Percentiles rank a stretch among this genome's conserved stretches.
Evolutionary conservation across 2,888 invertebrate species (phyloP).

Genomic region (Brenthis hecate): DNA sequence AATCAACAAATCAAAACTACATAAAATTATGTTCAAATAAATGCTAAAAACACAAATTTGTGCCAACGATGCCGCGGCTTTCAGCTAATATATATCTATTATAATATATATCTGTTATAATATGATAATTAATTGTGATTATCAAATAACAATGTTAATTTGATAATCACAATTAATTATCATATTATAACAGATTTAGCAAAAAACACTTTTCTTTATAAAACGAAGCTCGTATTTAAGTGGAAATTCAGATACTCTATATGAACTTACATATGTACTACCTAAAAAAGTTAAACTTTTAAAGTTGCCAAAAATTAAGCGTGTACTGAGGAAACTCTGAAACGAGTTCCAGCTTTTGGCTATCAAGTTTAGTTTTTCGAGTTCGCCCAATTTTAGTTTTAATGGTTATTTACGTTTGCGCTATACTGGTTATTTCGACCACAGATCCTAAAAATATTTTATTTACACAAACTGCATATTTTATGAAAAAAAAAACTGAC

Average conservation of each 20-base stretch:
- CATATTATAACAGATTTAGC: background rate
- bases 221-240: background rate
- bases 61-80: too few species aligned
- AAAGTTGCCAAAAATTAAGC: slow-evolving; percentile 16
- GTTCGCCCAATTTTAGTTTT: slow-evolving; percentile 15
- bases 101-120: too few species aligned
- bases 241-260: background rate
- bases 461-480: slow-evolving; percentile 2
- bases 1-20: too few species aligned
- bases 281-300: slow-evolving; percentile 6
- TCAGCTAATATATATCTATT: too few species aligned
- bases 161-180: too few species aligned
- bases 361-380: slow-evolving; percentile 24
- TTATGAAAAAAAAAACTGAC: background rate
- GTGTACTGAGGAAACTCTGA: slow-evolving; percentile 11
- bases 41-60: too few species aligned
- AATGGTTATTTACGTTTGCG: slow-evolving; percentile 15
- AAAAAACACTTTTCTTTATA: background rate
- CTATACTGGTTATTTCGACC: background rate
- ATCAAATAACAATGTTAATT: too few species aligned
- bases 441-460: slow-evolving; percentile 3
- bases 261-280: background rate
- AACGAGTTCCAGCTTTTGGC: slow-evolving; percentile 11
- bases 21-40: too few species aligned
- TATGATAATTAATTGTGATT: too few species aligned